Base-by-base conservation (phyloP, 2,888 invertebrate genomes). In the Teinopalpus imperialis region DNA sequence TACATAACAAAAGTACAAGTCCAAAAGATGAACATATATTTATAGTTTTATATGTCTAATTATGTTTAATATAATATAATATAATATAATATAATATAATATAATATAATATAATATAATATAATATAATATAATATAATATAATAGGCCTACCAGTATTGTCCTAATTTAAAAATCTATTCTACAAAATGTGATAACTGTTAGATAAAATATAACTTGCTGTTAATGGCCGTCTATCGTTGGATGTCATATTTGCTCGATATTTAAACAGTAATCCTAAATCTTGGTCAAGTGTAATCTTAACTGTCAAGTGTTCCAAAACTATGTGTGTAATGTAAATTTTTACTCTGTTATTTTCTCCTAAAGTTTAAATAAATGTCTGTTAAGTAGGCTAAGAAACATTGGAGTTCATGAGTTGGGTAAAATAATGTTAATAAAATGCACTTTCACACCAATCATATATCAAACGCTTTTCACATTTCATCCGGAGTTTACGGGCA, bases 321-420 rank as follows among this genome's bases (percentile, higher is more conserved):
- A 70, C n/a, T 52, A 49, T 56, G 49, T 59, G 59, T 61, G 54
- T 65, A 63, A 67, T 63, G 62, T 52, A 59, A 54, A 56, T 57
- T 61, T 71, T 72, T 74, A 77, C 69, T 69, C 68, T 83, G 85
- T 87, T 87, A 78, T 76, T 79, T 81, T 81, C 66, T 78, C n/a
- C 71, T 77, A 77, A 83, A 69, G 75, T 83, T 82, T 82, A 79
- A 87, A 86, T 88, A 87, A 87, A 87, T 87, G 86, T 87, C 78
- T 83, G 86, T 87, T 86, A 78, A 72, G 61, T 57, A 61, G 57
- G 10, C 70, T 65, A 29, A 29, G 13, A 12, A 3, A 29, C 7
- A 1, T 2, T n/a, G n/a, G 29, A 7, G 9, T 29, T 29, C 13
- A 29, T n/a, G 10, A 29, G 12, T 29, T 29, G 29, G 23, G 23